These are phyloP conservation scores for Abramis brama DNA, from an alignment of 2,113 vertebrate species.

Conservation along the genomic window DNA sequence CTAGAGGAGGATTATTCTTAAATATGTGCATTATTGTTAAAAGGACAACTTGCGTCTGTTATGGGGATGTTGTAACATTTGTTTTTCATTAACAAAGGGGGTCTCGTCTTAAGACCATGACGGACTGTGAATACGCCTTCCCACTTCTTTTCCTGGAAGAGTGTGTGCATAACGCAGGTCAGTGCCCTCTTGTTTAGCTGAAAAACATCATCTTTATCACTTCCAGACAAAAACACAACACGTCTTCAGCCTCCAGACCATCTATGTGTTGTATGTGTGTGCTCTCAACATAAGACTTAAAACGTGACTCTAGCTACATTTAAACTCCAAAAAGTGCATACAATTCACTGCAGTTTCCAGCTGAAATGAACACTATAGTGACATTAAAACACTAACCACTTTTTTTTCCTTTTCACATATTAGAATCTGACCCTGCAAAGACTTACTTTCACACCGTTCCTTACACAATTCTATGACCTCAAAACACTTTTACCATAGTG, in stretches of 20 bases:
- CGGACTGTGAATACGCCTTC: constrained; percentile 25
- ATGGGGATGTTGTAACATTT: constrained; percentile 62
- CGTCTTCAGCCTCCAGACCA: neutral
- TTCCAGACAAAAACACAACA: constrained; percentile 49
- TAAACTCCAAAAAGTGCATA: neutral
- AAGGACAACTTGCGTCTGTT: constrained; percentile 27
- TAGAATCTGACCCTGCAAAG: no score
- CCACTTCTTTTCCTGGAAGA: constrained; percentile 43
- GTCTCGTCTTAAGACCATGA: constrained; percentile 63
- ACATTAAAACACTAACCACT: neutral
- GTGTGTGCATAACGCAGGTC: constrained; percentile 34
- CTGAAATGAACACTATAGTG: neutral
- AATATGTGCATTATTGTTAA: constrained; percentile 26
- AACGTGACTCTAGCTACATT: neutral
- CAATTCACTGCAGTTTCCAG: neutral
- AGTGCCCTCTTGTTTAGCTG: constrained; percentile 31
- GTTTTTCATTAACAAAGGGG: constrained; percentile 66
- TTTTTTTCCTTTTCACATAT: neutral
- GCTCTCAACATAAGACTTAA: neutral
- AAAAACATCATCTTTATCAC: constrained; percentile 52
- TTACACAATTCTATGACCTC: neutral
- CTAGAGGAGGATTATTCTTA: neutral
- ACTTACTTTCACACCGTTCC: neutral
- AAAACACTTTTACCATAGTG: neutral
- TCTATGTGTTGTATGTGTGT: neutral